Percentiles rank a stretch among this genome's conserved stretches.
Evolutionary conservation across 2,113 vertebrate genomes (phyloP).

Genomic region (Mionectes macconnelli): DNA sequence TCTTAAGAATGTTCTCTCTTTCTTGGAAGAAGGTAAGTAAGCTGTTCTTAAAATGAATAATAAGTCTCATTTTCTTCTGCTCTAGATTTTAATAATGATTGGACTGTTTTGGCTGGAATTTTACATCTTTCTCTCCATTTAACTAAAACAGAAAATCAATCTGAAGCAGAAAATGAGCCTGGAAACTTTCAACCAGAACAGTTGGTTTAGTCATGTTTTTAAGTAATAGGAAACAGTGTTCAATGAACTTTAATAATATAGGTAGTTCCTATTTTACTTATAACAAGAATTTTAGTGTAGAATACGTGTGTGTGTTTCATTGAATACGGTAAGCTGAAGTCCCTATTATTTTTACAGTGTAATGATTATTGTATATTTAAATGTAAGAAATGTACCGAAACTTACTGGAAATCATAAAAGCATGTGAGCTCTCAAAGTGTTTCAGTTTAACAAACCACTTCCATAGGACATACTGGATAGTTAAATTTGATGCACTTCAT

Average conservation of each 20-base stretch:
- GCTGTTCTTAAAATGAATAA: not conserved
- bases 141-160: not conserved
- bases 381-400: not conserved
- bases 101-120: not conserved
- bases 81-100: not conserved
- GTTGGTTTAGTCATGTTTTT: not conserved
- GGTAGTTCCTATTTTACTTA: not conserved
- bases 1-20: not conserved
- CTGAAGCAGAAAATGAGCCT: not conserved
- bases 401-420: not conserved
- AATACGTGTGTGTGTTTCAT: not conserved
- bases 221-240: not conserved
- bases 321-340: not conserved
- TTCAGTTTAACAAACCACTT: not conserved
- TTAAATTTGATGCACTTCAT: not conserved
- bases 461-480: not conserved
- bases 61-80: not conserved
- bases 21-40: not conserved
- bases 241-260: not conserved
- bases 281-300: not conserved
- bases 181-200: not conserved
- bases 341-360: not conserved
- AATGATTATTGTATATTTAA: not conserved
- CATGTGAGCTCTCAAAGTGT: not conserved
- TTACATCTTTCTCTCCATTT: not conserved